Conservation (phyloP, 37 sponge, comb jelly and placozoan species). For the Aphrocallistes beatrix region DNA sequence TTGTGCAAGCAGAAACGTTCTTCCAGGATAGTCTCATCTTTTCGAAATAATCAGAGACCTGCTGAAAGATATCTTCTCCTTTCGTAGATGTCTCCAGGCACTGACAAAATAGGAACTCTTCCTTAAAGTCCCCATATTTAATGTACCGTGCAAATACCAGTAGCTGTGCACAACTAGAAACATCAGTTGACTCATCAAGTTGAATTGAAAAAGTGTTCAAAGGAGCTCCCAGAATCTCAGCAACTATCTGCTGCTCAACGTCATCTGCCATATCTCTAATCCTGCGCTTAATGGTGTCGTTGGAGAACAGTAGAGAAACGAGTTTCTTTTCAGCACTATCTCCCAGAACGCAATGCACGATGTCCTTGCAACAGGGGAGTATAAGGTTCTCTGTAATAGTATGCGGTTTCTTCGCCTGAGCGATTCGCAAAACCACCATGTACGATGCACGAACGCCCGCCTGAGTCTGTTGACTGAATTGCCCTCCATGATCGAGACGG, state of each 20-base stretch:
- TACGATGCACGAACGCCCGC: neutral
- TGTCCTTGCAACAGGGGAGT: neutral
- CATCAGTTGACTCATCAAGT: neutral
- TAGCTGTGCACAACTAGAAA: conserved; percentile 10
- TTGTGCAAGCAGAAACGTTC: neutral
- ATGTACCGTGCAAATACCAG: conserved; percentile 4
- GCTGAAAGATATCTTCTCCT: neutral
- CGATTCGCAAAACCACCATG: neutral
- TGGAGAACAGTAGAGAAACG: neutral
- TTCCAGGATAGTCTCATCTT: neutral
- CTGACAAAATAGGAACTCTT: neutral
- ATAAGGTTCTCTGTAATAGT: neutral
- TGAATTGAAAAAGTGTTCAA: neutral
- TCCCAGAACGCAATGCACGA: neutral
- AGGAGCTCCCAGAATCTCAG: neutral
- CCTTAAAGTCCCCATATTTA: neutral
- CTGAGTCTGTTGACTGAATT: neutral
- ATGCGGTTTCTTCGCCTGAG: neutral
- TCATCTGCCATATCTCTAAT: neutral
- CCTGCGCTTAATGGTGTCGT: neutral
- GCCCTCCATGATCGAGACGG: neutral
- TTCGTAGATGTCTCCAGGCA: neutral
- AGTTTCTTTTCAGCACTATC: neutral
- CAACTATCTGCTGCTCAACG: neutral
- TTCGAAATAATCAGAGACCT: no score